A percentile compares a stretch with the other conserved stretches of the same genome.
Evolutionary conservation across 2,888 invertebrate genomes (phyloP).

Genomic region (Limnephilus auricula): DNA sequence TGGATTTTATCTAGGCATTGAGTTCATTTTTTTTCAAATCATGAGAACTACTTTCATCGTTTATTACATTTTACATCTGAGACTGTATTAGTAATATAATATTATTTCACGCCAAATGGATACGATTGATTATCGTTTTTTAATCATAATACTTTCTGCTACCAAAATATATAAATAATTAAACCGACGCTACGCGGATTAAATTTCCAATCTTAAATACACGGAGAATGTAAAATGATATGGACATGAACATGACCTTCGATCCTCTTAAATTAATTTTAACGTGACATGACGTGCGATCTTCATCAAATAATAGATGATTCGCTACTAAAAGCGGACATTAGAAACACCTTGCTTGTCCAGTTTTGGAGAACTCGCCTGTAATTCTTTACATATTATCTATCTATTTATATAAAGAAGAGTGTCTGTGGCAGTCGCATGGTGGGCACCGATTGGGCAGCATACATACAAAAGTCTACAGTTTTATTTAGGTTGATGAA

Average conservation of each 20-base stretch:
- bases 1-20: neutral
- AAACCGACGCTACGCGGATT: neutral
- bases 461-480: no score
- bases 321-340: neutral
- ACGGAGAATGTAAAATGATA: neutral
- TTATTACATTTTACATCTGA: neutral
- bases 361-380: neutral
- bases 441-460: no score
- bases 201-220: neutral
- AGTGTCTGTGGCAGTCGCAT: no score
- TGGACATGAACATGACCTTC: neutral
- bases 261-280: neutral
- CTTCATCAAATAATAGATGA: neutral
- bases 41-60: neutral
- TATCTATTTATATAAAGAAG: no score
- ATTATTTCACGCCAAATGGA: neutral
- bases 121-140: neutral
- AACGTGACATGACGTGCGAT: neutral
- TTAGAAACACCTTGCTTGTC: neutral
- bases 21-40: neutral
- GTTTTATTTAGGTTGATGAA: no score
- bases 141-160: neutral
- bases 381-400: no score
- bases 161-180: neutral
- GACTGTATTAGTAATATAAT: neutral